Evolutionary conservation across 2,888 invertebrate species (phyloP).

Genomic region (Cheiracanthium punctorium): DNA sequence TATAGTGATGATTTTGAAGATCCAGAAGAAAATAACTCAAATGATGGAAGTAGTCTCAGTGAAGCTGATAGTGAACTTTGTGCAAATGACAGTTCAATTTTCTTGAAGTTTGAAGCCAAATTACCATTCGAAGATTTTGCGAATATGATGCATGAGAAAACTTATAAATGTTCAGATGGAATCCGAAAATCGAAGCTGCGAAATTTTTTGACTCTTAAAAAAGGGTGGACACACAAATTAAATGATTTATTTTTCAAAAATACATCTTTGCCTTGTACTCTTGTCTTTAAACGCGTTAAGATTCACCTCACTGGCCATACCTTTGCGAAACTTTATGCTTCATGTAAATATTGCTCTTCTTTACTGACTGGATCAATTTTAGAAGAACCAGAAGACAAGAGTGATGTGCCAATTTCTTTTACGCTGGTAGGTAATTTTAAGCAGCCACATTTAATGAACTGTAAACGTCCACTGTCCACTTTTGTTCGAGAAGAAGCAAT

Average conservation of each 20-base stretch:
- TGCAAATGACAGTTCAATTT: not conserved
- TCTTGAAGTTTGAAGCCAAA: not conserved
- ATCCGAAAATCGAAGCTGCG: not conserved
- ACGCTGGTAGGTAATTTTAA: not conserved
- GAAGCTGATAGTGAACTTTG: not conserved
- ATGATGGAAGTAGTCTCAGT: not conserved
- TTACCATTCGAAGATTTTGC: not conserved
- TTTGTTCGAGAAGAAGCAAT: not conserved
- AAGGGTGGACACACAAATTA: not conserved
- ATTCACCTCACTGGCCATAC: not conserved
- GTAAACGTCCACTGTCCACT: not conserved
- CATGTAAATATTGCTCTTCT: not conserved
- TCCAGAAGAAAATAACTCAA: not conserved
- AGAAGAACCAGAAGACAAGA: not conserved
- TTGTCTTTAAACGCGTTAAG: not conserved
- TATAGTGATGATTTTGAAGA: not conserved
- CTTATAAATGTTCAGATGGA: not conserved
- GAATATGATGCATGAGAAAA: not conserved
- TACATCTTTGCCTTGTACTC: not conserved
- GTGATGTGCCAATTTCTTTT: not conserved
- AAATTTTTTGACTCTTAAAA: not conserved
- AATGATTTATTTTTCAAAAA: not conserved
- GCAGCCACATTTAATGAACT: not conserved
- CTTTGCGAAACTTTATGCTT: not conserved
- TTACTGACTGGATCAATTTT: not conserved